Evolutionary conservation across 2,888 invertebrate species (phyloP).

Genomic region (Eueremaeus valkanovi): DNA sequence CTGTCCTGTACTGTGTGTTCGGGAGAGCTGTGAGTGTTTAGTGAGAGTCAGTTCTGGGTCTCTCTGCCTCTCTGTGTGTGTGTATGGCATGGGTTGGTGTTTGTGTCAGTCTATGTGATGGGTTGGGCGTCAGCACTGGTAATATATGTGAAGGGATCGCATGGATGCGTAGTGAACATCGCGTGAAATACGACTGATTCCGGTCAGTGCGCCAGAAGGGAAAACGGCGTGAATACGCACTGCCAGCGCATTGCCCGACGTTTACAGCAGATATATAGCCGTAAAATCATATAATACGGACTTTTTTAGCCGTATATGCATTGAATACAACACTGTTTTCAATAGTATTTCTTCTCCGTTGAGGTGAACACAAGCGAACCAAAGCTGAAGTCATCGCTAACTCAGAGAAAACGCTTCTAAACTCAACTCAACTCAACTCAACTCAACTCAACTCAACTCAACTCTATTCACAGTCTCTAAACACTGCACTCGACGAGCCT

Average conservation of each 20-base stretch:
- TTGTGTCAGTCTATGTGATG: conserved; percentile 18
- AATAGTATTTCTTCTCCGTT: neutral
- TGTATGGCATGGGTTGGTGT: neutral
- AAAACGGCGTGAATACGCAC: neutral
- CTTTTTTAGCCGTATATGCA: neutral
- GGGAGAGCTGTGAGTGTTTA: neutral
- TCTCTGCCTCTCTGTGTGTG: neutral
- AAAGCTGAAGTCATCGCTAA: conserved; percentile 24
- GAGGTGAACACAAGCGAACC: conserved; percentile 33
- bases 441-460: neutral
- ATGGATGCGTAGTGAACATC: conserved; percentile 35
- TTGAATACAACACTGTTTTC: neutral
- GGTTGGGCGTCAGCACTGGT: conserved; percentile 33
- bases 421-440: neutral
- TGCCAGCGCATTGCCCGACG: neutral
- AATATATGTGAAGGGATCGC: conserved; percentile 32
- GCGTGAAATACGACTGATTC: conserved; percentile 36
- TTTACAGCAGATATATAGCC: no score
- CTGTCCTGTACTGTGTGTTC: neutral
- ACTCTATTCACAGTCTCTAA: no score
- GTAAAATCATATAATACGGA: neutral
- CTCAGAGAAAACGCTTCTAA: neutral
- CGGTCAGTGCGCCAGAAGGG: conserved; percentile 35
- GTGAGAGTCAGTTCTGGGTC: neutral
- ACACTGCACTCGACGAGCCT: no score